Percentiles rank a stretch among this genome's conserved stretches.
Conservation (phyloP, 1,140 invertebrate species). For the Druon quercuslanigerum region DNA sequence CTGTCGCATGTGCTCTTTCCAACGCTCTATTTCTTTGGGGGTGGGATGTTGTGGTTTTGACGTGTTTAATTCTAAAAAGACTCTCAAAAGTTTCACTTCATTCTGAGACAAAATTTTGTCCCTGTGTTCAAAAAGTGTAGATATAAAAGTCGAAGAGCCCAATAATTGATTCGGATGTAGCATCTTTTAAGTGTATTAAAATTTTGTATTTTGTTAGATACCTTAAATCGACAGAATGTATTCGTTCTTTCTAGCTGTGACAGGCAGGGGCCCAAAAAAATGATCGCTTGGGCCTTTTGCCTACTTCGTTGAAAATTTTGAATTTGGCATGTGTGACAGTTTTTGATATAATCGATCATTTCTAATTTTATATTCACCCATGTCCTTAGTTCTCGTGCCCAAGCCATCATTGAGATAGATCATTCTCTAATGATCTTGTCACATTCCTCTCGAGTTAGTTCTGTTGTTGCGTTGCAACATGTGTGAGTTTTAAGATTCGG, state of each 20-base stretch:
- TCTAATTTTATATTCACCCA: no score
- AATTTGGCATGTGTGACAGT: no score
- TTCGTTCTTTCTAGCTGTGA: not conserved
- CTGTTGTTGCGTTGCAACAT: not conserved
- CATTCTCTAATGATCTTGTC: slow-evolving; percentile 32
- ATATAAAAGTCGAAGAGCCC: not conserved
- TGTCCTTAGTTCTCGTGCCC: not conserved
- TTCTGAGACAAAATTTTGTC: slow-evolving; percentile 15
- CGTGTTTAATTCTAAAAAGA: no score
- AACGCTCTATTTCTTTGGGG: no score
- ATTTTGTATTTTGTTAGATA: slow-evolving; percentile 16
- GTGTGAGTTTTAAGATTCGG: slow-evolving; percentile 11
- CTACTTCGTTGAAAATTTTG: not conserved
- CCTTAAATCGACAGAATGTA: no score
- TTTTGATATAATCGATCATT: no score
- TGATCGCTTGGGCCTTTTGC: not conserved
- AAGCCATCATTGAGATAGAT: slow-evolving; percentile 17
- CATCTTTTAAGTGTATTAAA: not conserved
- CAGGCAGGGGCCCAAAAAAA: not conserved
- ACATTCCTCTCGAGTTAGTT: slow-evolving; percentile 16
- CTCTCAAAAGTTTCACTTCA: not conserved
- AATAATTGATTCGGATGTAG: no score
- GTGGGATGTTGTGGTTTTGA: no score
- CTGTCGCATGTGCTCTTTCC: no score
- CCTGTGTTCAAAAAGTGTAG: slow-evolving; percentile 13